phyloP scores from a whole-genome alignment of 2,888 invertebrate genomes.

The Tetranychus truncatus region DNA sequence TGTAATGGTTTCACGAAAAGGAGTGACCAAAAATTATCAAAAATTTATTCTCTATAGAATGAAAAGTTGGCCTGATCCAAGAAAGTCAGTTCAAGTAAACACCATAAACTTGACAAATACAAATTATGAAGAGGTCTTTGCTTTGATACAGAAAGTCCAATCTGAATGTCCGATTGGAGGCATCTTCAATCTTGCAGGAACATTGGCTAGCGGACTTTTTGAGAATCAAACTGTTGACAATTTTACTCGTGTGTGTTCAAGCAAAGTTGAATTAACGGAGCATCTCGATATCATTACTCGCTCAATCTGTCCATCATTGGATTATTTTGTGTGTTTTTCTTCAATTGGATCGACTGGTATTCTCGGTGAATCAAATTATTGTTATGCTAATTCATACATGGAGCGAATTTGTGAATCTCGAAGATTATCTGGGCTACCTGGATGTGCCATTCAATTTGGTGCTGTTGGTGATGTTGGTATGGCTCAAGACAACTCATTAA shows the following conservation, averaged over 20 bases:
- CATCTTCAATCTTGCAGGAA: conserved; percentile 70
- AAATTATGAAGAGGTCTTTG: not conserved
- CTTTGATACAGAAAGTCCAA: conserved; percentile 35
- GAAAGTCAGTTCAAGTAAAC: not conserved
- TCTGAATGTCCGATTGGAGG: conserved; percentile 54
- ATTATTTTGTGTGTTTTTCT: conserved; percentile 88
- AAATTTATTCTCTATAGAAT: conserved; percentile 47
- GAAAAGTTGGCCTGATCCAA: not conserved
- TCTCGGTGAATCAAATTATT: conserved; percentile 88
- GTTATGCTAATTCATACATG: conserved; percentile 88
- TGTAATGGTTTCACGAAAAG: conserved; percentile 70
- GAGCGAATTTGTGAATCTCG: conserved; percentile 78
- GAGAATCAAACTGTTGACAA: conserved; percentile 63
- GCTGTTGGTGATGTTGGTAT: conserved; percentile 93
- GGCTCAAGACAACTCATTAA: conserved; percentile 66
- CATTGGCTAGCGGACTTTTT: conserved; percentile 63
- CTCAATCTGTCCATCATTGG: conserved; percentile 50
- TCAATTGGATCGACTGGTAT: conserved; percentile 91
- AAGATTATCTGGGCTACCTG: conserved; percentile 63
- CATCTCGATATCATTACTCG: conserved; percentile 62
- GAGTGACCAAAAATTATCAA: conserved; percentile 80
- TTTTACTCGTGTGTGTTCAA: conserved; percentile 57
- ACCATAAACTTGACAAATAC: conserved; percentile 29
- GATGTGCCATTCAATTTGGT: conserved; percentile 88
- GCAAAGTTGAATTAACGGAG: conserved; percentile 68